A percentile compares a stretch with the other conserved stretches of the same genome.
phyloP scores from a whole-genome alignment of 1,140 invertebrate species.

The Cardiocondyla obscurior region DNA sequence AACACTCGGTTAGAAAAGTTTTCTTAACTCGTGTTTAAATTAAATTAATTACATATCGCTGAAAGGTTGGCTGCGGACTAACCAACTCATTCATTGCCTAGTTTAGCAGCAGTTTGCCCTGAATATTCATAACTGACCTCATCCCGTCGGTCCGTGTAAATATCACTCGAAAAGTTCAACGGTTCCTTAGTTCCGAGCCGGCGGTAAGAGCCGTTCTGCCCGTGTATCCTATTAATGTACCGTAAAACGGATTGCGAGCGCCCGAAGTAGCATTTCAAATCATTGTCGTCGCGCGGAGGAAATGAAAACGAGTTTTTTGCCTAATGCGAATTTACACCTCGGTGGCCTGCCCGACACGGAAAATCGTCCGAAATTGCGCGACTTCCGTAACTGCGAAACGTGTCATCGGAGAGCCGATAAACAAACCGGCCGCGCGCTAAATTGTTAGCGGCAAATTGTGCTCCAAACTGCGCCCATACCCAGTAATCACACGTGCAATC shows the following conservation, averaged over 20 bases:
- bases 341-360: background rate
- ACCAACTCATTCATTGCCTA: conserved; percentile 82
- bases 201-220: conserved; percentile 38
- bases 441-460: conserved; percentile 57
- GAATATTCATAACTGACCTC: conserved; percentile 82
- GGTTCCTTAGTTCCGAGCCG: conserved; percentile 38
- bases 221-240: conserved; percentile 2
- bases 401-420: conserved; percentile 55
- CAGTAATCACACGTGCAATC: conserved; percentile 57
- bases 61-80: conserved; percentile 70
- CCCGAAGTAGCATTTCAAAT: background rate
- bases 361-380: conserved; percentile 35
- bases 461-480: conserved; percentile 38
- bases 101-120: conserved; percentile 82
- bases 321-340: background rate
- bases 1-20: too few species aligned
- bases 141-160: conserved; percentile 71
- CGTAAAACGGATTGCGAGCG: background rate
- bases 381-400: conserved; percentile 37
- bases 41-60: too few species aligned
- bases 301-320: conserved; percentile 5
- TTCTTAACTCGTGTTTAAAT: too few species aligned
- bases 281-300: too few species aligned
- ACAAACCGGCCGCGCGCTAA: conserved; percentile 55
- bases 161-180: conserved; percentile 76